phyloP scores from a whole-genome alignment of 2,797 vertebrate genomes.

The Staurois parvus region DNA sequence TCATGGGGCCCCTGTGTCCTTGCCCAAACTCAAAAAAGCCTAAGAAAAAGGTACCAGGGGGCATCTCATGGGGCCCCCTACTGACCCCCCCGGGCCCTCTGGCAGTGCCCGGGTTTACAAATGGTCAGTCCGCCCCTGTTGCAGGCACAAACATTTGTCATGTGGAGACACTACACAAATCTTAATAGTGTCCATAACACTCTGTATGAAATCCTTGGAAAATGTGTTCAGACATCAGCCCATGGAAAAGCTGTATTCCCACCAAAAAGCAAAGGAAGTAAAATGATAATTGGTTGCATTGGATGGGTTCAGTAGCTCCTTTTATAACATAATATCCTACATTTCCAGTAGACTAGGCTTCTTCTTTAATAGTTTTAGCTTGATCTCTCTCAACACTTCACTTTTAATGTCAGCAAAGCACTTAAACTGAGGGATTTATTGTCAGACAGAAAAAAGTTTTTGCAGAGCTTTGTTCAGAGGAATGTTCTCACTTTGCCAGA shows the following conservation, averaged over 20 bases:
- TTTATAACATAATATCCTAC: not conserved
- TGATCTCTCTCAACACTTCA: conserved; percentile 1
- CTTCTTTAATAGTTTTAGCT: not conserved
- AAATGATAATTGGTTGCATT: not conserved
- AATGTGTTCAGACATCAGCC: too few relatives aligned
- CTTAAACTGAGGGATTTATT: conserved; percentile 23
- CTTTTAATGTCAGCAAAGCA: conserved; percentile 32
- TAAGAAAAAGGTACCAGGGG: too few relatives aligned
- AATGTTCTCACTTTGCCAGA: not conserved
- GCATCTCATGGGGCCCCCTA: too few relatives aligned
- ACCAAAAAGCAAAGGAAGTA: not conserved
- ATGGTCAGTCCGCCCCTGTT: too few relatives aligned
- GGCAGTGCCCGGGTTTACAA: too few relatives aligned
- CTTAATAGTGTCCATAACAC: too few relatives aligned
- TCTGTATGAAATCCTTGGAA: too few relatives aligned
- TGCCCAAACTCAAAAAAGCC: too few relatives aligned
- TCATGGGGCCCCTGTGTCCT: too few relatives aligned
- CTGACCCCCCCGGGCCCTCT: too few relatives aligned
- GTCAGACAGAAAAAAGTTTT: not conserved
- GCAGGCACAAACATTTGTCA: too few relatives aligned
- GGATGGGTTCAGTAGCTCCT: not conserved
- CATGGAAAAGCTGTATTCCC: not conserved
- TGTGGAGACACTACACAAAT: too few relatives aligned
- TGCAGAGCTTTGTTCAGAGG: not conserved
- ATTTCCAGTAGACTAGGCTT: not conserved